Evolutionary conservation across 2,888 invertebrate species (phyloP), one percentile per base, ranked within the genome.

Genomic region (Caradrina kadenii): DNA sequence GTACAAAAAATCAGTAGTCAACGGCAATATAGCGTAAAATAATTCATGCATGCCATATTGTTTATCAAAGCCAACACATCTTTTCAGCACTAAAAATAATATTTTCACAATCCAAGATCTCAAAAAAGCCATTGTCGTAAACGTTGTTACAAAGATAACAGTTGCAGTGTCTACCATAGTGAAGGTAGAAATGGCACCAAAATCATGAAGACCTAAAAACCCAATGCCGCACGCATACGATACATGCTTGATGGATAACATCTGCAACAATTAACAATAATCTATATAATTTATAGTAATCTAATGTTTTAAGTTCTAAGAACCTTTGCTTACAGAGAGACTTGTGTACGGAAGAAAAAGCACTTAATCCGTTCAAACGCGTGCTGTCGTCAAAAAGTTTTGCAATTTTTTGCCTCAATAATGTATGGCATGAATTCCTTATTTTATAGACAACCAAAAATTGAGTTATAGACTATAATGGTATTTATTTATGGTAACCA

Each of bases 131-230:
- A 86, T 35, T 1, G 79, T 2, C n/a, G 92, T 92, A 73, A 88
- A 90, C 0, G 88, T 42, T n/a, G 90, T 63, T 10, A 88, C 80
- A 76, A 90, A 93, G 35, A 93, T 81, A 0, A 94, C 76, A 2
- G 91, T 88, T 3, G 93, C 92, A 22, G 91, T 94, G 67, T 94
- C 94, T 5, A 91, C 82, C 91, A 92, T 91, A 1, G 89, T 93
- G 62, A 81, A 91, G 0, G 92, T 87, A 0, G 93, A 93, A 74
- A 93, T 86, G 0, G 84, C 83, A 1, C 89, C 90, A 63, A 92
- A 92, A 77, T 94, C 94, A 63, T 92, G 91, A 15, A 92, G 81
- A 8, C 93, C 93, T 42, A 94, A 82, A 53, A 90, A 86, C 2
- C 94, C 94, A 56, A 94, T 88, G 0, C 93, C 91, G 58, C 90